Conservation (phyloP, 2,113 vertebrate genomes). For the Eptesicus fuscus region DNA sequence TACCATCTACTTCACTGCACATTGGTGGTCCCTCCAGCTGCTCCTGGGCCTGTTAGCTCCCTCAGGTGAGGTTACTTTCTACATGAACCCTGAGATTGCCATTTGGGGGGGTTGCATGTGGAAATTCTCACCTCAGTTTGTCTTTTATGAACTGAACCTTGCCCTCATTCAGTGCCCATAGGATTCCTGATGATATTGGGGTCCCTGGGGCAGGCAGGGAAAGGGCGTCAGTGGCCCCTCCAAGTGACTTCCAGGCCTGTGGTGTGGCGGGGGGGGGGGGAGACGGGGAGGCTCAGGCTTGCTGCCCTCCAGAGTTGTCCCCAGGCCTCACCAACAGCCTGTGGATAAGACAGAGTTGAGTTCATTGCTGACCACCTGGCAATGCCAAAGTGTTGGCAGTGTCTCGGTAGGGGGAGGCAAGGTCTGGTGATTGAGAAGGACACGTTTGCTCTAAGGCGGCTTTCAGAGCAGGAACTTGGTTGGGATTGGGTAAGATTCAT, state of each 20-base stretch:
- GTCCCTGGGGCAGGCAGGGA: neutral
- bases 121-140: neutral
- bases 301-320: neutral
- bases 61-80: neutral
- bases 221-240: neutral
- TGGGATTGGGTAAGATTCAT: neutral
- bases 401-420: fast-evolving
- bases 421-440: neutral
- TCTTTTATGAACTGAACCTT: neutral
- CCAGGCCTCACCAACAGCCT: neutral
- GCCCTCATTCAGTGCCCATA: neutral
- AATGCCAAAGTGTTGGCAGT: neutral
- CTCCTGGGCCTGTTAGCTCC: neutral
- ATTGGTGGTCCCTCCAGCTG: neutral
- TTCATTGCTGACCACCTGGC: neutral
- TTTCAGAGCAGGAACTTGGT: neutral
- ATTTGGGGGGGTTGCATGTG: neutral
- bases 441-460: neutral
- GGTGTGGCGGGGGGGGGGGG: fast-evolving
- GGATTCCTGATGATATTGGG: neutral
- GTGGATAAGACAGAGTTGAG: neutral
- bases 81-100: neutral
- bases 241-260: neutral
- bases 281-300: too few relatives aligned
- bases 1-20: neutral